Evolutionary conservation across 2,888 invertebrate species (phyloP).

Genomic region (Bellardia pandia): DNA sequence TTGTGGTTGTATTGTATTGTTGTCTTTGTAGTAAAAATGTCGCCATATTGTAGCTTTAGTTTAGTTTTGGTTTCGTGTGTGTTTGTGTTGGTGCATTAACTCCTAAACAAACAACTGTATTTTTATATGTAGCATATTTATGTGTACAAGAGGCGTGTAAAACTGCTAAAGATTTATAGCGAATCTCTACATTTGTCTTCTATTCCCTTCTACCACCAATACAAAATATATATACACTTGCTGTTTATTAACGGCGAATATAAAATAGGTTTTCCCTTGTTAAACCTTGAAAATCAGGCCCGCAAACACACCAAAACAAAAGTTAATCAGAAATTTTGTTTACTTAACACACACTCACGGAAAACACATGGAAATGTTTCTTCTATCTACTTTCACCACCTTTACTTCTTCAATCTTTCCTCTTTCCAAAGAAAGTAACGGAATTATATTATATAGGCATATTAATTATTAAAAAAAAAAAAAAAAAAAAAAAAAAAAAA

Average conservation of each 20-base stretch:
- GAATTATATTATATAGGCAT: no score
- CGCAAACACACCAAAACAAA: no score
- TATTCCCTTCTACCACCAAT: slow-evolving; percentile 5
- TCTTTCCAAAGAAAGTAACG: no score
- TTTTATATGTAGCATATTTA: slow-evolving; percentile 34
- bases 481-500: no score
- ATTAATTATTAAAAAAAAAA: no score
- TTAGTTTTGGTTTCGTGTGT: not conserved
- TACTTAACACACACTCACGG: no score
- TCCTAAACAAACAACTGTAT: slow-evolving; percentile 45
- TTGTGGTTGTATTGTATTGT: not conserved
- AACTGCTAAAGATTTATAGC: slow-evolving; percentile 58
- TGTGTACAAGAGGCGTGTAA: slow-evolving; percentile 56
- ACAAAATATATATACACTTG: not conserved
- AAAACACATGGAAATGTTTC: no score
- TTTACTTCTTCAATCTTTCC: no score
- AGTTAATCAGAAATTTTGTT: no score
- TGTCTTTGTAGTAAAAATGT: slow-evolving; percentile 40
- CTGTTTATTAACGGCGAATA: not conserved
- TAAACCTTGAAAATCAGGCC: no score
- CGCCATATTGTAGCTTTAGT: slow-evolving; percentile 46
- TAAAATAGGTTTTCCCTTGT: not conserved
- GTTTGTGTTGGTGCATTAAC: slow-evolving; percentile 47
- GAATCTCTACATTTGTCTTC: slow-evolving; percentile 60
- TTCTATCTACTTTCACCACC: no score